phyloP scores from a whole-genome alignment of 1,140 invertebrate species.

The Conus ventricosus region DNA sequence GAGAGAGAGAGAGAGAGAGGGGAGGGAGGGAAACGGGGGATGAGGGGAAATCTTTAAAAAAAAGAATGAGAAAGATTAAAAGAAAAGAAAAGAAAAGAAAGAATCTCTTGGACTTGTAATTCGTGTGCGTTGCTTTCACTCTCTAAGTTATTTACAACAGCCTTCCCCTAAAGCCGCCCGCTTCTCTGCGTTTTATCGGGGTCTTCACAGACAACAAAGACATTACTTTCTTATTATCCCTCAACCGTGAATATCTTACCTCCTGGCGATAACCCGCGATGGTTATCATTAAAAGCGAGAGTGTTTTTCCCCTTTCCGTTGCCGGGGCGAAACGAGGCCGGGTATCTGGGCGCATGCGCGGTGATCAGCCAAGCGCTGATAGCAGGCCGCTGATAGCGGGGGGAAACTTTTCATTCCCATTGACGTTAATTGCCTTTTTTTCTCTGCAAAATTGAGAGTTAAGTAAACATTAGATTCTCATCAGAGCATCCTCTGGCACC shows the following conservation, averaged over 20 bases:
- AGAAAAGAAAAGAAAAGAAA: not conserved
- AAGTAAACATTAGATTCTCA: slow-evolving; percentile 37
- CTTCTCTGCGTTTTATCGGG: not conserved
- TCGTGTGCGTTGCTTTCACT: not conserved
- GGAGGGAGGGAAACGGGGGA: not conserved
- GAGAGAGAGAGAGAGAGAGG: not conserved
- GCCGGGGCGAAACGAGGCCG: not conserved
- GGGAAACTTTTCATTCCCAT: slow-evolving; percentile 36
- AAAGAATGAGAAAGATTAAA: not conserved
- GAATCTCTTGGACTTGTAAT: not conserved
- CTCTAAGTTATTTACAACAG: slow-evolving; percentile 21
- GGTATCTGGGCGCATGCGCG: slow-evolving; percentile 27
- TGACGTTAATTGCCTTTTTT: slow-evolving; percentile 40
- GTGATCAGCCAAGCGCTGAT: slow-evolving; percentile 16
- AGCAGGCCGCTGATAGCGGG: slow-evolving; percentile 28
- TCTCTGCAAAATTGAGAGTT: slow-evolving; percentile 38
- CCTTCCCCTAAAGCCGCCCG: not conserved
- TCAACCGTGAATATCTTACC: slow-evolving; percentile 28
- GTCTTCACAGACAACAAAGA: slow-evolving; percentile 14
- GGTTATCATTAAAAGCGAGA: slow-evolving; percentile 9
- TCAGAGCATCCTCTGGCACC: slow-evolving; percentile 16
- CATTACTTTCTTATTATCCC: slow-evolving; percentile 31
- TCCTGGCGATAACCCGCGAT: slow-evolving; percentile 22
- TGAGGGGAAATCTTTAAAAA: not conserved
- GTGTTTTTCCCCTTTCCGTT: slow-evolving; percentile 5